Conservation (phyloP, 2,888 invertebrate species). For the Stenchaetothrips biformis region DNA sequence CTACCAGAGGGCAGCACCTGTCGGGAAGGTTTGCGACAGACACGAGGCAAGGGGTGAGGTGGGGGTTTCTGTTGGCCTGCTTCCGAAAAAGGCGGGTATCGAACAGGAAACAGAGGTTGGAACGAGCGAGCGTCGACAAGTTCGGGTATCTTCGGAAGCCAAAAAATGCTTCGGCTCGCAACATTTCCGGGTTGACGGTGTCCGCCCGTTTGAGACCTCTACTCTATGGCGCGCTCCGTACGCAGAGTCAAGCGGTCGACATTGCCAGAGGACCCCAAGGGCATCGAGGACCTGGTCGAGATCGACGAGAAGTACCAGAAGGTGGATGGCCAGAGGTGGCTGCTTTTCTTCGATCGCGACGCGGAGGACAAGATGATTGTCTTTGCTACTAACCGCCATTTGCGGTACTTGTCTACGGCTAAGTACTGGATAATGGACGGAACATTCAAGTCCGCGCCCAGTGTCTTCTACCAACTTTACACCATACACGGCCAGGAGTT, state of each 20-base stretch:
- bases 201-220: no score
- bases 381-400: not conserved
- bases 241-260: not conserved
- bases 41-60: no score
- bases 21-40: no score
- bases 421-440: constrained; percentile 25
- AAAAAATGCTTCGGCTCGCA: no score
- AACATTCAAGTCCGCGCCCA: not conserved
- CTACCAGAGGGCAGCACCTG: no score
- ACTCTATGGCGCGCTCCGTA: not conserved
- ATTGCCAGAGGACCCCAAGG: not conserved
- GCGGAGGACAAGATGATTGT: constrained; percentile 14
- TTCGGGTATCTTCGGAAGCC: no score
- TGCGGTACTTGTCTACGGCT: not conserved
- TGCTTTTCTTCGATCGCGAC: not conserved
- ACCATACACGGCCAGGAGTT: not conserved
- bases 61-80: no score
- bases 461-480: not conserved
- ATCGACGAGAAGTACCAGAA: not conserved
- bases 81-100: no score
- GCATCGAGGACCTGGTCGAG: not conserved
- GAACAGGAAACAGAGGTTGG: no score
- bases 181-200: no score
- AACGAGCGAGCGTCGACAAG: no score
- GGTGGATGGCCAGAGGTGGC: not conserved